Percentiles rank a stretch among this genome's conserved stretches.
Conservation (phyloP, 2,113 vertebrate species). For the Periophthalmus modestus region DNA sequence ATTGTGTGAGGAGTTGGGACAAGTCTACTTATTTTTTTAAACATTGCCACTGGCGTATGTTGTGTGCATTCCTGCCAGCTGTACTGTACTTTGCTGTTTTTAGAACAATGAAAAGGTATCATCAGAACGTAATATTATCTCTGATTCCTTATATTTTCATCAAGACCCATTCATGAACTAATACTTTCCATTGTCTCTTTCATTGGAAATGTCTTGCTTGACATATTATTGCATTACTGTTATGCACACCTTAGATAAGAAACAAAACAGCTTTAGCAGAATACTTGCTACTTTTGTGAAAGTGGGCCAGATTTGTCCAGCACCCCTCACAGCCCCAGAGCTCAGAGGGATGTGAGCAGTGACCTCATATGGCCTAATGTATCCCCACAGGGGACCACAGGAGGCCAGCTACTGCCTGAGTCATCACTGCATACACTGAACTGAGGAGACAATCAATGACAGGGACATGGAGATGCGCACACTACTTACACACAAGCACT, state of each 20-base stretch:
- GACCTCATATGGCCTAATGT: constrained; percentile 11
- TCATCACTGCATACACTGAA: constrained; percentile 3
- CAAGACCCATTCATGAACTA: neutral
- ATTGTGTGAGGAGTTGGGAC: neutral
- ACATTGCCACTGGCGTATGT: neutral
- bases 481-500: neutral
- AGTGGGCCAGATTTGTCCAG: neutral
- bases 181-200: neutral
- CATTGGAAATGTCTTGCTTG: neutral
- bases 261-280: neutral
- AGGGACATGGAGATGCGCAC: neutral
- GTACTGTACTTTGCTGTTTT: neutral
- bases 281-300: constrained; percentile 1
- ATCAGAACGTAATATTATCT: neutral
- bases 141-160: neutral
- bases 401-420: constrained; percentile 4
- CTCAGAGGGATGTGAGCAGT: neutral
- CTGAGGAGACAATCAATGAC: constrained; percentile 2
- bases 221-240: neutral
- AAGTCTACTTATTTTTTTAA: neutral
- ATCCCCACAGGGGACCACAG: neutral
- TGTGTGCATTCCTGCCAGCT: neutral
- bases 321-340: neutral
- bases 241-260: neutral
- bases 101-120: neutral